Base-by-base conservation (phyloP, 1,140 invertebrate genomes). In the Caenorhabditis latens region DNA sequence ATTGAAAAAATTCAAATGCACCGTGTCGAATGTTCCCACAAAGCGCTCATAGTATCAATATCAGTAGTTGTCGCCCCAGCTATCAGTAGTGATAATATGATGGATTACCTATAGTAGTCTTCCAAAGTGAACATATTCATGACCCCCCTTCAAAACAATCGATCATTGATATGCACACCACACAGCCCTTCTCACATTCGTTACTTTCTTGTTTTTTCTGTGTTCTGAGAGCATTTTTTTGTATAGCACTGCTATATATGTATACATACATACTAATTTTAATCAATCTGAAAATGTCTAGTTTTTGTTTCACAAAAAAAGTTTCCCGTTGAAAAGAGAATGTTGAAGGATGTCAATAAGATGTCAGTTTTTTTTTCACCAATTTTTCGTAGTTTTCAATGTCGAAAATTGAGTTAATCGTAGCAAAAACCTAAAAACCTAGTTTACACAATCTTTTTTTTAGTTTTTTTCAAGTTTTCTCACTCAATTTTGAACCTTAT, bases 31-130 rank as follows among this genome's bases (percentile, higher is more conserved):
- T 3, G 50, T 14, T 16, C 50, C 5, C 50, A 53, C 13, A 53
- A 53, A 32, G 32, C 32, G 2, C 50, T 3, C 50, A 53, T 53
- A 53, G 19, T 58, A 58, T 58, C 19, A n/a, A 58, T 58, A n/a
- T 58, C 57, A 53, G 9, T 53, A 53, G 50, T 53, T 53, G 50
- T 58, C n/a, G 4, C n/a, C 4, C 50, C 50, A 9, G 16, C 32
- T 53, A 53, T 53, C 9, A 53, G n/a, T n/a, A 32, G 21, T 63
- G 61, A 63, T 63, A 63, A 63, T 63, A 63, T 63, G 61, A 63
- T 63, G 61, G 21, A 63, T 63, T 13, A 32, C 61, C n/a, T 9
- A 32, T 32, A 32, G 32, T 32, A 32, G n/a, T 32, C 7, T 32
- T 32, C 9, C n/a, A n/a, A n/a, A n/a, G n/a, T 7, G 19, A 8